Conservation (phyloP, 2,797 vertebrate genomes). For the Malurus splendens region DNA sequence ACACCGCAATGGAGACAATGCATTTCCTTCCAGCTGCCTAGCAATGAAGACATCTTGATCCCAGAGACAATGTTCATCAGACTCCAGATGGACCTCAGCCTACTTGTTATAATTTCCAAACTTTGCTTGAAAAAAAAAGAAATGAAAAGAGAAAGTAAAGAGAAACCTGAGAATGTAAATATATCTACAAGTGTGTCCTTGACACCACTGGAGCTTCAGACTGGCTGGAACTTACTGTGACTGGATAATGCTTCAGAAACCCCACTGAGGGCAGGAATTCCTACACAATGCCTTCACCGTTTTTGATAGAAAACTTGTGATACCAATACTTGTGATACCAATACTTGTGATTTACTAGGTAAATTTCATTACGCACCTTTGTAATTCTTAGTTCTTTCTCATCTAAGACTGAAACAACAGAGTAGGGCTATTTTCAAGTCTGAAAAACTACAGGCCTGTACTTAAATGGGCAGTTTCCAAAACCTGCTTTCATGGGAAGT, state of each 20-base stretch:
- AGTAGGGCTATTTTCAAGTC: background rate
- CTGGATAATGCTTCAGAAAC: background rate
- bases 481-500: background rate
- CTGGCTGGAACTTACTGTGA: background rate
- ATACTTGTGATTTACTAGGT: background rate
- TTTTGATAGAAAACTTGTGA: background rate
- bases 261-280: background rate
- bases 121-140: background rate
- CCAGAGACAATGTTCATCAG: background rate
- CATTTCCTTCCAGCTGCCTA: background rate
- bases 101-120: background rate
- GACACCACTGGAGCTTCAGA: background rate
- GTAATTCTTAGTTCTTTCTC: background rate
- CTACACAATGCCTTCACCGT: background rate
- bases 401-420: background rate
- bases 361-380: background rate
- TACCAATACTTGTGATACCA: background rate
- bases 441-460: background rate
- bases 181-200: background rate
- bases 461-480: background rate
- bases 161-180: background rate
- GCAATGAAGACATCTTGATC: background rate
- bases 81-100: background rate
- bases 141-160: background rate
- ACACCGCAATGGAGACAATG: background rate